Percentiles rank a stretch among this genome's conserved stretches.
Conservation (phyloP, 2,888 invertebrate genomes). For the Drosophila mimica region DNA sequence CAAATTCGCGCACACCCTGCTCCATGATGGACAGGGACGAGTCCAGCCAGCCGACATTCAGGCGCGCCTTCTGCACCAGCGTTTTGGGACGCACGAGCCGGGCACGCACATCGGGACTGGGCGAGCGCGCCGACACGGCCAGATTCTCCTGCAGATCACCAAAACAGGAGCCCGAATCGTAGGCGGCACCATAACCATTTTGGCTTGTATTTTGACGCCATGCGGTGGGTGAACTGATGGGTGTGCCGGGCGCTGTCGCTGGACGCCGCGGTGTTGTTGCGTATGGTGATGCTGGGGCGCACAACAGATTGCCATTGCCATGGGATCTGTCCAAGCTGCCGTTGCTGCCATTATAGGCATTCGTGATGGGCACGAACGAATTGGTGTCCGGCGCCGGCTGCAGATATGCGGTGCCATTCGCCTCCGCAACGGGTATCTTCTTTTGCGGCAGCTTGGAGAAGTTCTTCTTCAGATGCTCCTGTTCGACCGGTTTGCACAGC, state of each 20-base stretch:
- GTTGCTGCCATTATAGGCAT: constrained; percentile 89
- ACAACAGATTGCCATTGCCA: constrained; percentile 84
- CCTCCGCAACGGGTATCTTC: constrained; percentile 80
- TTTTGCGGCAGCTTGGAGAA: constrained; percentile 89
- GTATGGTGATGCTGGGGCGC: constrained; percentile 86
- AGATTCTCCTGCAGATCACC: constrained; percentile 87
- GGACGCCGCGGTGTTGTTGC: constrained; percentile 84
- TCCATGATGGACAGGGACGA: constrained; percentile 99
- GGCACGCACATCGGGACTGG: constrained; percentile 92
- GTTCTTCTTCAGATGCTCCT: constrained; percentile 93
- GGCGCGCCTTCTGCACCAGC: constrained; percentile 94
- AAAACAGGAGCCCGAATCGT: constrained; percentile 84
- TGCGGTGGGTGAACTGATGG: constrained; percentile 89
- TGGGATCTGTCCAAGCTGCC: constrained; percentile 87
- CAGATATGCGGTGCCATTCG: constrained; percentile 82
- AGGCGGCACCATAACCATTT: constrained; percentile 83
- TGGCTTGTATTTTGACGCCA: constrained; percentile 80
- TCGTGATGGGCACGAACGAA: constrained; percentile 92
- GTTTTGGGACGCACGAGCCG: constrained; percentile 93
- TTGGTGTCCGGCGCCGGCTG: constrained; percentile 90
- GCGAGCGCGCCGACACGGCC: constrained; percentile 93
- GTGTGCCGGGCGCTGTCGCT: constrained; percentile 85
- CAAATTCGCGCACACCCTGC: constrained; percentile 97
- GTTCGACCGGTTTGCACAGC: constrained; percentile 94
- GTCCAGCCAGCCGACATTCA: constrained; percentile 98